Evolutionary conservation across 23 tunicate species (phyloP).

Genomic region (Trididemnum nubilum): DNA sequence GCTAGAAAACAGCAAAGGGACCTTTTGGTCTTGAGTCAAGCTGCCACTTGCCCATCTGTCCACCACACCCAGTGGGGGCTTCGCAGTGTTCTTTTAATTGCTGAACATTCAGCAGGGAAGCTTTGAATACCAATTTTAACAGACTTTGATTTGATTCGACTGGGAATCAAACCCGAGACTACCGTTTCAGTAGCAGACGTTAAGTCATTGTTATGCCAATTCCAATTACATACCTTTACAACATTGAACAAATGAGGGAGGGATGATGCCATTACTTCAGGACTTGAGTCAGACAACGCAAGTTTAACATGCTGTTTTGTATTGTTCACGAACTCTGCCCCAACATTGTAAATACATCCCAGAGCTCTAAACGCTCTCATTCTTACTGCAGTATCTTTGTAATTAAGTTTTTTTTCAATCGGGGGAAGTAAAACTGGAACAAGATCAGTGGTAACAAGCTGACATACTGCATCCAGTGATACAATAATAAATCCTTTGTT

Average conservation of each 20-base stretch:
- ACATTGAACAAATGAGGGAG: slow-evolving; percentile 49
- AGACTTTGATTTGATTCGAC: no score
- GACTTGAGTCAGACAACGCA: slow-evolving; percentile 58
- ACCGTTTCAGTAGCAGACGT: no score
- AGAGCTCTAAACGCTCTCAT: slow-evolving; percentile 37
- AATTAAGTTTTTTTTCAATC: slow-evolving; percentile 44
- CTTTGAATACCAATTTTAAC: no score
- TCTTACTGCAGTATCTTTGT: slow-evolving; percentile 31
- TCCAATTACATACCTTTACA: slow-evolving; percentile 35
- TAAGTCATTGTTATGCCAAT: no score
- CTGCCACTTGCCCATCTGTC: no score
- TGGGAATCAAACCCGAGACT: no score
- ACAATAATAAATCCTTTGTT: slow-evolving; percentile 15
- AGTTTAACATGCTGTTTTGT: slow-evolving; percentile 32
- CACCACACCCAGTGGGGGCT: no score
- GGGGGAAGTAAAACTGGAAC: slow-evolving; percentile 66
- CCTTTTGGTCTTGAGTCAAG: no score
- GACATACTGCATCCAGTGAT: slow-evolving; percentile 45
- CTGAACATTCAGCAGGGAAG: no score
- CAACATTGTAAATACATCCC: slow-evolving; percentile 40
- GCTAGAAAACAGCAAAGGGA: no score
- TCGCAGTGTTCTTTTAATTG: no score
- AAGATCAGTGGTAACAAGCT: slow-evolving; percentile 40
- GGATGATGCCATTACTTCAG: slow-evolving; percentile 68
- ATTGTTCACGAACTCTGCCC: slow-evolving; percentile 48